These are phyloP conservation scores for Musca domestica DNA, from an alignment of 1,140 invertebrate species.

Conservation along the genomic window DNA sequence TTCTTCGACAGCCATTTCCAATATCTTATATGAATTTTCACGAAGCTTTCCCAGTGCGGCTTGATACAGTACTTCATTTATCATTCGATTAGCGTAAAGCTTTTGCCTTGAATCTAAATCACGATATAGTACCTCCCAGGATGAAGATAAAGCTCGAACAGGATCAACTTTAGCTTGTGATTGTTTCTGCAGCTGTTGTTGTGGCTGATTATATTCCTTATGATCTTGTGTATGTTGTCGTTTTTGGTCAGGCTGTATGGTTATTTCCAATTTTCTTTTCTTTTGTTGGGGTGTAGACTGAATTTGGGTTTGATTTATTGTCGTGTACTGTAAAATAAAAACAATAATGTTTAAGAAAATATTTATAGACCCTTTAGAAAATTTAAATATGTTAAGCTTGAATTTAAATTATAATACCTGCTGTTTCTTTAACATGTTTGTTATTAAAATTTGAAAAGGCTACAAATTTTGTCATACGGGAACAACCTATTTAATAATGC, in stretches of 20 bases:
- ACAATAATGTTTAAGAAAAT: too few relatives aligned
- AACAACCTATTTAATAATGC: too few relatives aligned
- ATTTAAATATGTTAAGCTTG: too few relatives aligned
- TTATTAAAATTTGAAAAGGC: too few relatives aligned
- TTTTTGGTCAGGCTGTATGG: neutral
- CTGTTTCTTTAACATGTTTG: too few relatives aligned
- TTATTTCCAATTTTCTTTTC: neutral
- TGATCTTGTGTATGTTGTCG: neutral
- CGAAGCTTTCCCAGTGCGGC: neutral
- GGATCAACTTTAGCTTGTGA: too few relatives aligned
- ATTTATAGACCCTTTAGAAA: too few relatives aligned
- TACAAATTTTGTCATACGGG: too few relatives aligned
- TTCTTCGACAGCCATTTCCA: neutral
- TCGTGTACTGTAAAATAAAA: too few relatives aligned
- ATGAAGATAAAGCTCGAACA: neutral
- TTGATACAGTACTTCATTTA: slow-evolving; percentile 21
- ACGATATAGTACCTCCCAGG: slow-evolving; percentile 16
- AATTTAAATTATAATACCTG: too few relatives aligned
- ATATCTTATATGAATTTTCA: slow-evolving; percentile 7
- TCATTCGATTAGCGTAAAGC: slow-evolving; percentile 13
- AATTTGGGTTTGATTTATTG: too few relatives aligned
- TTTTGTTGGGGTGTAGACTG: too few relatives aligned
- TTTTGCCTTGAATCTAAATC: neutral
- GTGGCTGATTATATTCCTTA: neutral
- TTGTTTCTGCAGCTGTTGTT: neutral